phyloP scores from a whole-genome alignment of 2,888 invertebrate genomes.

The Herminia tarsipennalis region DNA sequence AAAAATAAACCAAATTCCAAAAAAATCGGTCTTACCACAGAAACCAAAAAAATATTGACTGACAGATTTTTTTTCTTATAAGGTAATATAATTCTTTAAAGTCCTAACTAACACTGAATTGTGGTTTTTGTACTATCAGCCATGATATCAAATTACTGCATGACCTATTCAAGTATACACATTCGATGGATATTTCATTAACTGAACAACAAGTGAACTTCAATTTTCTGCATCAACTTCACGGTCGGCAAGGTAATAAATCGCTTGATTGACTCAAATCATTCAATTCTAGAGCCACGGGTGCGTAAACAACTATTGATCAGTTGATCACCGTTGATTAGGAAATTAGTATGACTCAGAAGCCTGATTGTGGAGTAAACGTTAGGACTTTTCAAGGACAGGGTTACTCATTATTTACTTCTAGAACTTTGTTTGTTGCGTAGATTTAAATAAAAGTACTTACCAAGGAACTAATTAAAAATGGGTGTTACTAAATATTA shows the following conservation, averaged over 20 bases:
- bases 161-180: too few species aligned
- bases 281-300: slow-evolving; percentile 32
- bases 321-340: slow-evolving; percentile 34
- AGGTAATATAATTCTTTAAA: too few species aligned
- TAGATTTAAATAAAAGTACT: too few species aligned
- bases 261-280: slow-evolving; percentile 32
- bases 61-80: too few species aligned
- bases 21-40: too few species aligned
- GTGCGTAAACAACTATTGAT: slow-evolving; percentile 7
- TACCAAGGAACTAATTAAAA: too few species aligned
- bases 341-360: slow-evolving; percentile 40
- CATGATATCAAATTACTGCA: too few species aligned
- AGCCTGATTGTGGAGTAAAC: background rate
- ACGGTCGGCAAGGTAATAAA: slow-evolving; percentile 7
- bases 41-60: too few species aligned
- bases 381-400: slow-evolving; percentile 11
- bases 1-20: too few species aligned
- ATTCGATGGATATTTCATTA: background rate
- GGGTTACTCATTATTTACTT: background rate
- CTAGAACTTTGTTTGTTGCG: background rate
- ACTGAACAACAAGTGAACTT: background rate
- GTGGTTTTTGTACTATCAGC: too few species aligned
- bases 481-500: too few species aligned
- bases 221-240: slow-evolving; percentile 6
- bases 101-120: too few species aligned